Percentiles rank a stretch among this genome's conserved stretches.
phyloP scores from a whole-genome alignment of 1,140 invertebrate genomes.

The Metopolophium dirhodum region DNA sequence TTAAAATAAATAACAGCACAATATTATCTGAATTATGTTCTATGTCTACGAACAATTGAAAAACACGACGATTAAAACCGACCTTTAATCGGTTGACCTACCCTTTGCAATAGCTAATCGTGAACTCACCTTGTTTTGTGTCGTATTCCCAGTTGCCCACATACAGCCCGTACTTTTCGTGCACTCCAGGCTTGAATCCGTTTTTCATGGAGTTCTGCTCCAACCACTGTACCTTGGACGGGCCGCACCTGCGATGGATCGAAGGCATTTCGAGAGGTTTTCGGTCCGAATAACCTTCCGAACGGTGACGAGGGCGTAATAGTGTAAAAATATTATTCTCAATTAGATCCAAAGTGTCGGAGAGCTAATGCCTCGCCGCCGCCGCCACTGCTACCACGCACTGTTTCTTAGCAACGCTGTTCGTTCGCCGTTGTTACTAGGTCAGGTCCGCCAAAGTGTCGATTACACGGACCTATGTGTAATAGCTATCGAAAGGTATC shows the following conservation, averaged over 20 bases:
- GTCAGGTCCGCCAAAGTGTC: slow-evolving; percentile 8
- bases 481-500: neutral
- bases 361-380: neutral
- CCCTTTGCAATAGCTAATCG: neutral
- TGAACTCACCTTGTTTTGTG: slow-evolving; percentile 14
- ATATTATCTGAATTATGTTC: too few species aligned
- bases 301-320: neutral
- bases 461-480: neutral
- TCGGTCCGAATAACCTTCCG: neutral
- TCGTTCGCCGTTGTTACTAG: neutral
- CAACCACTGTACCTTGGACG: neutral
- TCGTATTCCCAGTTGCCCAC: neutral
- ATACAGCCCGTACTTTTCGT: neutral
- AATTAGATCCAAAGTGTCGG: slow-evolving; percentile 8
- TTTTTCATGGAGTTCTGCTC: neutral
- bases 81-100: neutral
- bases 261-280: neutral
- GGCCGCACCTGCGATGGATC: too few species aligned
- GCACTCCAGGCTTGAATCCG: neutral
- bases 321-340: slow-evolving; percentile 11
- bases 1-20: too few species aligned
- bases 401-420: slow-evolving; percentile 27
- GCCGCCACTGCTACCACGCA: neutral
- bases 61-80: neutral
- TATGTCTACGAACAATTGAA: too few species aligned